These are phyloP conservation scores for Coenonympha arcania DNA, from an alignment of 2,888 invertebrate genomes.

Conservation along the genomic window DNA sequence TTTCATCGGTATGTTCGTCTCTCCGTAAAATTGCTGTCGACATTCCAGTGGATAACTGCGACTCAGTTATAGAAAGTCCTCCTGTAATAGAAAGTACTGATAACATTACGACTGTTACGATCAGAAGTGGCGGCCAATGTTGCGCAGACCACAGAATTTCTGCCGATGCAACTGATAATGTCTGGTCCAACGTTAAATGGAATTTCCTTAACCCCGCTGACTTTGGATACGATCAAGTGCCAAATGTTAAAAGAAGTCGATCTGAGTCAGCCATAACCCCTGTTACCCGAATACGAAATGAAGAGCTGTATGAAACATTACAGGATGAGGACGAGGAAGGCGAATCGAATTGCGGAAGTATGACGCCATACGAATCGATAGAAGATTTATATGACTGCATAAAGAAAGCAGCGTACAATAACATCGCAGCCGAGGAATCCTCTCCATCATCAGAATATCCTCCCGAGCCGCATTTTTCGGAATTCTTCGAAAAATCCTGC, in stretches of 20 bases:
- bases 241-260: conserved; percentile 60
- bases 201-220: conserved; percentile 65
- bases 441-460: conserved; percentile 63
- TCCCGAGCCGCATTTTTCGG: conserved; percentile 62
- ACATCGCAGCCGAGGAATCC: conserved; percentile 56
- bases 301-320: conserved; percentile 63
- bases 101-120: conserved; percentile 59
- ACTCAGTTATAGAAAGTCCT: conserved; percentile 49
- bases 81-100: conserved; percentile 52
- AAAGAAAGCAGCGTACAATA: conserved; percentile 62
- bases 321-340: conserved; percentile 50
- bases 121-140: conserved; percentile 59
- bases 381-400: conserved; percentile 70
- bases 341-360: conserved; percentile 64
- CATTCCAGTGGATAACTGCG: conserved; percentile 58
- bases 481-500: conserved; percentile 60
- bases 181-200: conserved; percentile 69
- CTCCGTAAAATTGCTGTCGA: conserved; percentile 61
- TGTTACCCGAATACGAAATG: conserved; percentile 50
- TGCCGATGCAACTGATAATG: conserved; percentile 61
- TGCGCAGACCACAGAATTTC: conserved; percentile 68
- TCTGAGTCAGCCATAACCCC: conserved; percentile 68
- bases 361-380: conserved; percentile 69
- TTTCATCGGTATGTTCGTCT: conserved; percentile 47
- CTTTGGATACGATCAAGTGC: conserved; percentile 65